Evolutionary conservation across 2,797 vertebrate genomes (phyloP).

Genomic region (Intellagama lesueurii): DNA sequence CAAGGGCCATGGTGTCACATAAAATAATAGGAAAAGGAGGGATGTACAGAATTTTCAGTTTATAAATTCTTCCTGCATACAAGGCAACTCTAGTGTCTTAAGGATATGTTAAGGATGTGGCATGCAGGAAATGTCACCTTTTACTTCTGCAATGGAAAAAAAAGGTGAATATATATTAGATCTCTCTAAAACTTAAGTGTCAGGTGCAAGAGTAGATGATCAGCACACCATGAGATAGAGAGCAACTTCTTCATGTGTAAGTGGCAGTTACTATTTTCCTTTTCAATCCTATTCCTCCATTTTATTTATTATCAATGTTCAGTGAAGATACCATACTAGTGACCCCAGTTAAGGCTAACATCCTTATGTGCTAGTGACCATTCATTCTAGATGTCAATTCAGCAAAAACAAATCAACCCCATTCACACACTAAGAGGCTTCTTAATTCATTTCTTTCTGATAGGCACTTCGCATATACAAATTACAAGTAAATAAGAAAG

Average conservation of each 20-base stretch:
- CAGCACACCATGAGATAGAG: slow-evolving; percentile 10
- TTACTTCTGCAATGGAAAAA: not conserved
- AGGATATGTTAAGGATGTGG: not conserved
- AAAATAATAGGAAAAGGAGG: slow-evolving; percentile 15
- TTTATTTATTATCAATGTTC: not conserved
- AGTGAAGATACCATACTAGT: not conserved
- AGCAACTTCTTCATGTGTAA: not conserved
- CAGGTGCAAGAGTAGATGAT: not conserved
- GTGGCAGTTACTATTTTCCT: not conserved
- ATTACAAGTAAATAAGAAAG: too few relatives aligned
- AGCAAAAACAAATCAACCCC: not conserved
- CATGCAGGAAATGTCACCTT: slow-evolving; percentile 17
- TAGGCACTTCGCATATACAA: not conserved
- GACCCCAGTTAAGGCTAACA: not conserved
- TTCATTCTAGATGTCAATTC: not conserved
- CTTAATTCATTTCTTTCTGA: not conserved
- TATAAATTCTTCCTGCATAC: slow-evolving; percentile 16
- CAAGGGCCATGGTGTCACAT: slow-evolving; percentile 16
- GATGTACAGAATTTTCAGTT: slow-evolving; percentile 31
- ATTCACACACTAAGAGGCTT: not conserved
- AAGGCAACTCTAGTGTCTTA: not conserved
- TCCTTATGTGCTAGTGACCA: not conserved
- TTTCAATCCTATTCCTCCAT: not conserved
- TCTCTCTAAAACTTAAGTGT: slow-evolving; percentile 9
- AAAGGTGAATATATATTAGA: not conserved